These are phyloP conservation scores for Drosophila paranaensis DNA, from an alignment of 2,888 invertebrate species.

Conservation along the genomic window DNA sequence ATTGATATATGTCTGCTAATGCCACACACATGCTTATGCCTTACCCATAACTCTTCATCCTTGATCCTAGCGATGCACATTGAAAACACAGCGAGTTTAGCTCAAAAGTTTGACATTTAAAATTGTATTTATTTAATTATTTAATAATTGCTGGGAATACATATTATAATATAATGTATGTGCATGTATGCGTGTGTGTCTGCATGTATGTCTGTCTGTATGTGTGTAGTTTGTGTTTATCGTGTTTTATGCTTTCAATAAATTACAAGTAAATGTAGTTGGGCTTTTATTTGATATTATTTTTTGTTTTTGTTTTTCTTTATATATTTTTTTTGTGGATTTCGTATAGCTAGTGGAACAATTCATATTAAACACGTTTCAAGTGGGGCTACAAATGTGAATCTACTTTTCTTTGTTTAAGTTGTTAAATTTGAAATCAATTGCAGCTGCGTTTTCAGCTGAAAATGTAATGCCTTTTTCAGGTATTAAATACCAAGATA, in stretches of 20 bases:
- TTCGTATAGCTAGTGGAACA: constrained; percentile 72
- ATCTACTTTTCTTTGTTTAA: constrained; percentile 25
- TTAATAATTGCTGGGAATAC: constrained; percentile 80
- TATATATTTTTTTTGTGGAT: constrained; percentile 36
- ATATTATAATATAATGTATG: constrained; percentile 61
- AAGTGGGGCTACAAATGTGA: constrained; percentile 41
- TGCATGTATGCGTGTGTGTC: constrained; percentile 42
- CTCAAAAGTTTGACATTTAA: constrained; percentile 76
- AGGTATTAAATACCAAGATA: constrained; percentile 57
- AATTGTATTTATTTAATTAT: constrained; percentile 82
- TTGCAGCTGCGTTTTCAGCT: constrained; percentile 11
- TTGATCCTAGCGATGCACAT: not conserved
- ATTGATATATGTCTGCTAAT: not conserved
- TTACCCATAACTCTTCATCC: too few species aligned
- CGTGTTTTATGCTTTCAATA: constrained; percentile 68
- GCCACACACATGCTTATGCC: too few species aligned
- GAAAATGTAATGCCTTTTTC: constrained; percentile 14
- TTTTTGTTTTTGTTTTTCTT: not conserved
- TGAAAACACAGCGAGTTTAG: constrained; percentile 26
- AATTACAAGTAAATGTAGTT: constrained; percentile 75
- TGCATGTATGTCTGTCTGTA: constrained; percentile 35
- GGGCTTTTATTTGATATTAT: constrained; percentile 34
- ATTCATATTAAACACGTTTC: constrained; percentile 61
- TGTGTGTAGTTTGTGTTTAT: constrained; percentile 37
- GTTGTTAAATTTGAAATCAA: constrained; percentile 12